These are phyloP conservation scores for Psilopogon haemacephalus DNA, from an alignment of 2,113 vertebrate species.

Conservation along the genomic window DNA sequence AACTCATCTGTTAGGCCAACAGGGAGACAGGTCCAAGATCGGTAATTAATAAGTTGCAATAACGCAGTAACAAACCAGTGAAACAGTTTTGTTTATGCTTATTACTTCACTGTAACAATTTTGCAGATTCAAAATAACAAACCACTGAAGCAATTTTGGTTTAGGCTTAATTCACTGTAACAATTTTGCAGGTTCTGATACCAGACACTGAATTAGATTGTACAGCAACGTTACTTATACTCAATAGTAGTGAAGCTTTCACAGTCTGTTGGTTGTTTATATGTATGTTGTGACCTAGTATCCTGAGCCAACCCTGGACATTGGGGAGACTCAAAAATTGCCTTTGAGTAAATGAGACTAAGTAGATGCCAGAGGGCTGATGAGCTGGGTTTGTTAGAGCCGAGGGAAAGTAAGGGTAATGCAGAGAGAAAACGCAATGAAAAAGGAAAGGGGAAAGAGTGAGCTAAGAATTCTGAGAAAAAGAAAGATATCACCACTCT, in stretches of 20 bases:
- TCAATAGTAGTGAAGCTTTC: background rate
- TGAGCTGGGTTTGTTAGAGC: no score
- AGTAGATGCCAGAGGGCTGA: no score
- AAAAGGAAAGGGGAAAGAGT: no score
- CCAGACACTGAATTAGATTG: background rate
- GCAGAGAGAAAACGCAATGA: no score
- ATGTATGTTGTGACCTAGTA: no score
- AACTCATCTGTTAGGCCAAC: background rate
- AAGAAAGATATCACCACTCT: no score
- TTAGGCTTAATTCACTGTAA: background rate
- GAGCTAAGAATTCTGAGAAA: no score
- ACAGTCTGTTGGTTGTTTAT: background rate
- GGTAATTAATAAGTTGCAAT: background rate
- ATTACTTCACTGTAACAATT: background rate
- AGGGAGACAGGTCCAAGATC: background rate
- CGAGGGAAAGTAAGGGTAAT: no score
- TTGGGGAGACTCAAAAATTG: no score
- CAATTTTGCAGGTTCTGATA: background rate
- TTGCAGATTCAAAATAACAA: background rate
- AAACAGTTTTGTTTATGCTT: background rate
- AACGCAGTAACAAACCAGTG: background rate
- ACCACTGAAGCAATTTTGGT: background rate
- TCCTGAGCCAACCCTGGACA: no score
- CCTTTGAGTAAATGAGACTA: no score
- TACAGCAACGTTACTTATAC: rapidly evolving